Evolutionary conservation across 2,888 invertebrate species (phyloP).

Genomic region (Ophion ellenae): DNA sequence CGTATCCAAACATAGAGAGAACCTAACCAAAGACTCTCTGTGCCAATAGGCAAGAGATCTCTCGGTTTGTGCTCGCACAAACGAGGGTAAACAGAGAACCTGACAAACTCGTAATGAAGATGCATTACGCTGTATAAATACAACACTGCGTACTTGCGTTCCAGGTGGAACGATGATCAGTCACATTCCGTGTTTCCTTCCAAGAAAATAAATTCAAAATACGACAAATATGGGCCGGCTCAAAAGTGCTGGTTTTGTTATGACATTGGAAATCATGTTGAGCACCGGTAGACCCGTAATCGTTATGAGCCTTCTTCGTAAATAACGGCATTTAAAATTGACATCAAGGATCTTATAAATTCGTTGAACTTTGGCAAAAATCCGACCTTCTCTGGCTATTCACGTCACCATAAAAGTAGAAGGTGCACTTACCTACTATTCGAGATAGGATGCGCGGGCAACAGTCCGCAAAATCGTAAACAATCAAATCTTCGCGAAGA

Average conservation of each 20-base stretch:
- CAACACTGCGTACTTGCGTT: neutral
- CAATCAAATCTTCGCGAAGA: constrained; percentile 46
- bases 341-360: no score
- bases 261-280: no score
- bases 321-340: no score
- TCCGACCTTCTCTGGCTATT: neutral
- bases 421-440: no score
- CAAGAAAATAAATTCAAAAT: neutral
- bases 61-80: constrained; percentile 17
- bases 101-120: constrained; percentile 15
- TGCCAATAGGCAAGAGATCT: constrained; percentile 26
- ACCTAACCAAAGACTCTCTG: constrained; percentile 32
- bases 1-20: constrained; percentile 17
- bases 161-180: neutral
- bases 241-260: no score
- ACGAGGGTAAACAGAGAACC: constrained; percentile 37
- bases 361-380: no score
- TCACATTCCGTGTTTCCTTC: neutral
- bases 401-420: neutral
- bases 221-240: no score
- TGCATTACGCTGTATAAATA: neutral
- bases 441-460: neutral
- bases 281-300: no score
- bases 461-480: constrained; percentile 35
- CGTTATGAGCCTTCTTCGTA: no score